Base-by-base conservation (phyloP, 1,140 invertebrate genomes). In the Campoletis sonorensis region DNA sequence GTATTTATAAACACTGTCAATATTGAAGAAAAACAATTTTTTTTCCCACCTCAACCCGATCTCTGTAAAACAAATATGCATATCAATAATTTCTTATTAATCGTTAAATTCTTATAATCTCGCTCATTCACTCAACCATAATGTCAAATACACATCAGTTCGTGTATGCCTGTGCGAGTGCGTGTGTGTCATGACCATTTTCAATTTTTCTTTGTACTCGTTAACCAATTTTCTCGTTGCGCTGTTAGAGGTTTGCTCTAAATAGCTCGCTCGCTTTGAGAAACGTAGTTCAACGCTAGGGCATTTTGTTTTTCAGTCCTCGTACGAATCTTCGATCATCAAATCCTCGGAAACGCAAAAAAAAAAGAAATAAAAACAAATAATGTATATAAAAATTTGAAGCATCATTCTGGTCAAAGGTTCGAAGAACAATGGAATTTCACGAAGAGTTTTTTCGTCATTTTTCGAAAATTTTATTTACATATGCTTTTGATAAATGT, bases 241-340 rank as follows among this genome's bases (percentile, higher is more conserved):
- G 86, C 88, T 90, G 87, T 89, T 88, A 90, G 86, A 89, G 54
- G 73, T 87, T 82, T 89, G 84, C 83, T 88, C 82, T 90, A 91
- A 88, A 84, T 92, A 26, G 72, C 30, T 71, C 0, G 89, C 90
- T 92, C 90, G 91, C 91, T 92, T 91, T 83, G 84, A n/a, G 82
- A 85, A 33, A 71, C 85, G 88, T 90, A 91, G 89, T 87, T 68
- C 76, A 54, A 70, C 85, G 87, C 86, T 88, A 89, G 87, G 86
- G 85, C 72, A 67, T 45, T 79, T 18, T 54, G 49, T 73, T 27
- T 80, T 75, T 1, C 27, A 8, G 71, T 30, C 54, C 51, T 33
- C 30, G 8, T 45, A 45, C 54, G 21, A 33, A 61, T 51, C 40
- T 3, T 13, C 33, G 72, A 21, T 18, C 70, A 75, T 45, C 27